Conservation (phyloP, 2,797 vertebrate species). For the Bufotes viridis region DNA sequence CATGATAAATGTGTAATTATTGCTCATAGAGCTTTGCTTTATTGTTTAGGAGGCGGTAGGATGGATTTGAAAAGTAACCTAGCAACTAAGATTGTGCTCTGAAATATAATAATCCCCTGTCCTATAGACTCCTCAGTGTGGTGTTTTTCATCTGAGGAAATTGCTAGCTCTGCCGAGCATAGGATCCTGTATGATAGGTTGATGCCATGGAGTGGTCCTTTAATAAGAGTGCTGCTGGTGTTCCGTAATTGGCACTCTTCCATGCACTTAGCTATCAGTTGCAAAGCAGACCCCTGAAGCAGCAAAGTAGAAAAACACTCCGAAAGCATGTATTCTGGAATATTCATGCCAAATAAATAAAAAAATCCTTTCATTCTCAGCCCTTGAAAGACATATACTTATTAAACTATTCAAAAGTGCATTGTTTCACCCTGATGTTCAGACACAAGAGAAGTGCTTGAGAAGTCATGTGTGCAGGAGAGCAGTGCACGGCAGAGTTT, state of each 20-base stretch:
- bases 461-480: neutral
- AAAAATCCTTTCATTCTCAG: neutral
- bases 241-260: conserved; percentile 18
- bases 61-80: conserved; percentile 46
- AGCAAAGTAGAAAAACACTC: neutral
- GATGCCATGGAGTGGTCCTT: conserved; percentile 10
- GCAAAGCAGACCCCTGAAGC: neutral
- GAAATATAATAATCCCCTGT: conserved; percentile 49
- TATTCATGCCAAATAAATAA: neutral
- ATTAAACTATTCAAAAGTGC: neutral
- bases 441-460: neutral
- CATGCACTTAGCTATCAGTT: conserved; percentile 1
- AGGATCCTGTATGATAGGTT: neutral
- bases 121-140: conserved; percentile 31
- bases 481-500: neutral
- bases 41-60: conserved; percentile 31
- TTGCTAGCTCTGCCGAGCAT: conserved; percentile 14
- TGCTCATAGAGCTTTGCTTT: conserved; percentile 30
- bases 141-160: conserved; percentile 28
- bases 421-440: neutral
- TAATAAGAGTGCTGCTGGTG: conserved; percentile 2
- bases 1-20: conserved; percentile 31
- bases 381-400: neutral
- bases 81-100: conserved; percentile 40
- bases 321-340: neutral